A percentile compares a stretch with the other conserved stretches of the same genome.
Conservation (phyloP, 2,113 vertebrate genomes). For the Nyctereutes procyonoides region DNA sequence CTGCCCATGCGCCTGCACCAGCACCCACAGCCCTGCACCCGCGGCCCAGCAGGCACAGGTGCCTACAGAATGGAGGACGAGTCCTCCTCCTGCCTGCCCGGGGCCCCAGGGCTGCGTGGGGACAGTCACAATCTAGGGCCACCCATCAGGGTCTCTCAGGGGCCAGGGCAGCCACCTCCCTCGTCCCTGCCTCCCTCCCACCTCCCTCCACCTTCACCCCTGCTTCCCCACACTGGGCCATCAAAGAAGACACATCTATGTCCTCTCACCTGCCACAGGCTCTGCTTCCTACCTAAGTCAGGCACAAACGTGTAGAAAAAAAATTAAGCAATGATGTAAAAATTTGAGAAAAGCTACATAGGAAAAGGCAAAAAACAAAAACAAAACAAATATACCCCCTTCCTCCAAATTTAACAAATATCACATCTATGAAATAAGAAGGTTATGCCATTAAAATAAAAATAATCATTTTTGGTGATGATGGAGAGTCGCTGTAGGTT, state of each 20-base stretch:
- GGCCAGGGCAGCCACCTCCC: neutral
- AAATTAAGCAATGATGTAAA: neutral
- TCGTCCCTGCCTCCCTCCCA: neutral
- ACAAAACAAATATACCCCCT: neutral
- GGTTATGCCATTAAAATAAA: neutral
- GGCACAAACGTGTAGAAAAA: neutral
- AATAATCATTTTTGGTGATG: neutral
- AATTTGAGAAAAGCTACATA: neutral
- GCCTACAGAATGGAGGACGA: rapidly evolving
- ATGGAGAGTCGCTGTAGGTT: rapidly evolving
- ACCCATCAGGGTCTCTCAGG: neutral
- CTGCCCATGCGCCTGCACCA: neutral
- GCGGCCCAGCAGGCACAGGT: neutral
- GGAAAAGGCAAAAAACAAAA: neutral
- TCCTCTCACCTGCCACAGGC: neutral
- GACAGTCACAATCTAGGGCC: too few relatives aligned
- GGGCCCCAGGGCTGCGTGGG: neutral
- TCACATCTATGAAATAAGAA: neutral
- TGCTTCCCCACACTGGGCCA: neutral
- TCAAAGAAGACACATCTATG: neutral
- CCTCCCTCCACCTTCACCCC: neutral
- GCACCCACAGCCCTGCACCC: neutral
- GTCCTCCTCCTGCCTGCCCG: too few relatives aligned
- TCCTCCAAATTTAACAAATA: neutral
- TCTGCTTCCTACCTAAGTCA: neutral